A percentile compares a stretch with the other conserved stretches of the same genome.
These are phyloP conservation scores for Atractosteus spatula DNA, from an alignment of 2,113 vertebrate genomes.

Conservation along the genomic window DNA sequence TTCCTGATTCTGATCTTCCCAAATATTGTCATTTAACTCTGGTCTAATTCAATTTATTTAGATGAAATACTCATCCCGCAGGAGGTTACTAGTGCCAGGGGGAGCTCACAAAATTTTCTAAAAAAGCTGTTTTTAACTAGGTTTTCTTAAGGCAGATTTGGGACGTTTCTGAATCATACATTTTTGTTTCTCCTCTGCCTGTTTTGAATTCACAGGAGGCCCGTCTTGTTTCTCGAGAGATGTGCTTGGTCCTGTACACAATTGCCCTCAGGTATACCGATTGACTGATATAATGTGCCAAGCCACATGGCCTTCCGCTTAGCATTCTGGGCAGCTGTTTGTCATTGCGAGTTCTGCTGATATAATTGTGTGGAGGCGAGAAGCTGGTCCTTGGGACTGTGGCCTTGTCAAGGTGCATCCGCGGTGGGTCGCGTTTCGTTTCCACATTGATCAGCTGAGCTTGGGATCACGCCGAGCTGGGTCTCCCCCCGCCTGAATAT, in stretches of 20 bases:
- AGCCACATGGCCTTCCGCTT: conserved; percentile 24
- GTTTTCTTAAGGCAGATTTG: not conserved
- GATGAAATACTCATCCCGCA: too few relatives aligned
- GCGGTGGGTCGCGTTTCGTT: conserved; percentile 35
- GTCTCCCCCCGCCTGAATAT: conserved; percentile 31
- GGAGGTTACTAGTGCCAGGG: too few relatives aligned
- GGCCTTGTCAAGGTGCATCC: conserved; percentile 48
- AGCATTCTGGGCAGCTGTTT: conserved; percentile 43
- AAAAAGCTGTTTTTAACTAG: not conserved
- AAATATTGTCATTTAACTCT: too few relatives aligned
- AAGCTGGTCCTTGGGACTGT: conserved; percentile 39
- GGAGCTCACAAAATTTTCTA: too few relatives aligned
- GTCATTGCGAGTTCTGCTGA: conserved; percentile 47
- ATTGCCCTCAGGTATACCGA: conserved; percentile 22
- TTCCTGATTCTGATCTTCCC: too few relatives aligned
- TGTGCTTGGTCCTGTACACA: not conserved
- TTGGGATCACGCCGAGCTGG: conserved; percentile 25
- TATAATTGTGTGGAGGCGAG: conserved; percentile 41
- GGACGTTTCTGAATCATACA: too few relatives aligned
- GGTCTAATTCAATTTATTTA: too few relatives aligned
- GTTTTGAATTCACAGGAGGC: conserved; percentile 7
- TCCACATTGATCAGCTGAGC: conserved; percentile 39
- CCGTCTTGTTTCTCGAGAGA: not conserved
- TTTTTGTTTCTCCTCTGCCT: not conserved
- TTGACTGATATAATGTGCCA: conserved; percentile 28